These are phyloP conservation scores for Ciona savignyi DNA, from an alignment of 23 tunicate species.

Conservation along the genomic window DNA sequence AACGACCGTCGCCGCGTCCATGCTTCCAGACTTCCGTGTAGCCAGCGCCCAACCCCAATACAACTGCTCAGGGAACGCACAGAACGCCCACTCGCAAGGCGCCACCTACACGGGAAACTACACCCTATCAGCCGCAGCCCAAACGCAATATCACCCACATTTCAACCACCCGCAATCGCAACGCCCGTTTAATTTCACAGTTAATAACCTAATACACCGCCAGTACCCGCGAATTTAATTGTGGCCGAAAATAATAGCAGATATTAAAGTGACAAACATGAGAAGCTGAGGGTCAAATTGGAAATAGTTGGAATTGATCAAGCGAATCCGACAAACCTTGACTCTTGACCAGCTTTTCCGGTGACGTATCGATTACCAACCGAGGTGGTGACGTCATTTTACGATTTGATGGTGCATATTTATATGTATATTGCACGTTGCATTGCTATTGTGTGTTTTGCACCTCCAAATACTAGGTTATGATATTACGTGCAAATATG, in stretches of 20 bases:
- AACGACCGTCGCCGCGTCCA: slow-evolving; percentile 23
- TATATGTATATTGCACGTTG: too few species aligned
- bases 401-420: too few species aligned
- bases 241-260: too few species aligned
- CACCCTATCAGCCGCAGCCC: slow-evolving; percentile 13
- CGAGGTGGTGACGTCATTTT: background rate
- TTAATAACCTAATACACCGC: slow-evolving; percentile 67
- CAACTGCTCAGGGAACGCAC: slow-evolving; percentile 15
- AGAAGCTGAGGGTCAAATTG: background rate
- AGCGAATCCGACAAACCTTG: background rate
- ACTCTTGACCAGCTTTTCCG: background rate
- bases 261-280: too few species aligned
- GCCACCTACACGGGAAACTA: slow-evolving; percentile 16
- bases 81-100: slow-evolving; percentile 6
- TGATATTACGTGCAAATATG: too few species aligned
- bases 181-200: slow-evolving; percentile 67
- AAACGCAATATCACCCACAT: slow-evolving; percentile 22
- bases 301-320: background rate
- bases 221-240: slow-evolving; percentile 55
- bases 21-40: slow-evolving; percentile 40
- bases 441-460: too few species aligned
- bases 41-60: slow-evolving; percentile 28
- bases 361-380: background rate
- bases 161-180: slow-evolving; percentile 21
- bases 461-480: too few species aligned